Evolutionary conservation across 2,797 vertebrate species (phyloP).

Genomic region (Syngnathus acus): DNA sequence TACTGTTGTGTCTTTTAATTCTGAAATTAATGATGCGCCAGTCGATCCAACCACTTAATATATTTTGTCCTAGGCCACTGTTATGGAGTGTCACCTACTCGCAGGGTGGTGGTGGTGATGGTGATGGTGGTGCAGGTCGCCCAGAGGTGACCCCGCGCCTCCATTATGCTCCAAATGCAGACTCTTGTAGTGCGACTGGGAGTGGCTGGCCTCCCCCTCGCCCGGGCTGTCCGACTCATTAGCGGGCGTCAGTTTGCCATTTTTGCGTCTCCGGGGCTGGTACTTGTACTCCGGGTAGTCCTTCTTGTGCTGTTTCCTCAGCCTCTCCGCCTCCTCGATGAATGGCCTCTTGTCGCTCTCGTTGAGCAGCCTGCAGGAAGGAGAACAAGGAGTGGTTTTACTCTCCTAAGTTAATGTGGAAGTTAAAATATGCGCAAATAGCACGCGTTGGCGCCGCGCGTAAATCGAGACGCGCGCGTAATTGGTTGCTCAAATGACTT

Average conservation of each 20-base stretch:
- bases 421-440: conserved; percentile 11
- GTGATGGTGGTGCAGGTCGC: conserved; percentile 82
- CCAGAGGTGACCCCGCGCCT: conserved; percentile 83
- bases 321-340: conserved; percentile 93
- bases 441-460: conserved; percentile 1
- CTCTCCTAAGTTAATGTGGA: conserved; percentile 8
- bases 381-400: conserved; percentile 7
- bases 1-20: not conserved
- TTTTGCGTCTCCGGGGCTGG: conserved; percentile 94
- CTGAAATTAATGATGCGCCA: not conserved
- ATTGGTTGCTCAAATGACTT: not conserved
- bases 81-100: conserved; percentile 61
- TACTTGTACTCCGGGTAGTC: conserved; percentile 99
- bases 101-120: conserved; percentile 80
- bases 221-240: conserved; percentile 76
- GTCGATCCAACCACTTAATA: not conserved
- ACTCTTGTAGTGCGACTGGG: conserved; percentile 93
- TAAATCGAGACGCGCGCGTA: conserved; percentile 4
- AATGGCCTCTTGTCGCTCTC: conserved; percentile 96
- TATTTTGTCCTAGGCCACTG: not conserved
- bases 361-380: conserved; percentile 78
- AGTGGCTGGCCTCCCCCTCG: conserved; percentile 83
- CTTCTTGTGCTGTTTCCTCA: conserved; percentile 98
- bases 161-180: conserved; percentile 84
- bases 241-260: conserved; percentile 82